Evolutionary conservation across 2,888 invertebrate genomes (phyloP).

Genomic region (Nymphalis urticae): DNA sequence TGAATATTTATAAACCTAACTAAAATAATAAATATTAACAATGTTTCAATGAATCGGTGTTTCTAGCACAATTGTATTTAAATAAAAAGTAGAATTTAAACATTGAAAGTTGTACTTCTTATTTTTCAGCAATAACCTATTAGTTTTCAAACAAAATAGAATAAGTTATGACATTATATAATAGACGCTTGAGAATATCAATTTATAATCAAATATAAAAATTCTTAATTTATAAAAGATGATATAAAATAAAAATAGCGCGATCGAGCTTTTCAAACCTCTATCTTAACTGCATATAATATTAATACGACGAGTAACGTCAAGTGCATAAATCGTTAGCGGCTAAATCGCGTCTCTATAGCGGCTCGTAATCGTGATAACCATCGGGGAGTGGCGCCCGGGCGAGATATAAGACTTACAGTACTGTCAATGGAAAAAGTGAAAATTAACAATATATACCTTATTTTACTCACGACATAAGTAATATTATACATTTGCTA

Average conservation of each 20-base stretch:
- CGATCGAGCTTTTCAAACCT: not conserved
- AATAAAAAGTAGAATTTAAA: no score
- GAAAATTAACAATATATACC: not conserved
- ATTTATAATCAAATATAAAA: no score
- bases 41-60: no score
- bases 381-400: conserved; percentile 45
- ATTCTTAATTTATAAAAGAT: not conserved
- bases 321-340: conserved; percentile 37
- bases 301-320: conserved; percentile 29
- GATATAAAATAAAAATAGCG: not conserved
- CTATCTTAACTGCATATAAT: conserved; percentile 19
- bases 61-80: no score
- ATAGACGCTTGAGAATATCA: no score
- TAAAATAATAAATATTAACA: no score
- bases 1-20: no score
- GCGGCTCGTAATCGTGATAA: conserved; percentile 44
- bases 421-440: conserved; percentile 25
- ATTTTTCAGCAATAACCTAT: no score
- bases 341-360: conserved; percentile 33
- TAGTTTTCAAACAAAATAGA: no score
- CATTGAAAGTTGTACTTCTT: no score
- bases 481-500: not conserved
- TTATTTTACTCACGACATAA: not conserved
- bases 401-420: conserved; percentile 3
- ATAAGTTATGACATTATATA: no score